Conservation (phyloP, 2,888 invertebrate genomes). For the Pasiphila rectangulata region DNA sequence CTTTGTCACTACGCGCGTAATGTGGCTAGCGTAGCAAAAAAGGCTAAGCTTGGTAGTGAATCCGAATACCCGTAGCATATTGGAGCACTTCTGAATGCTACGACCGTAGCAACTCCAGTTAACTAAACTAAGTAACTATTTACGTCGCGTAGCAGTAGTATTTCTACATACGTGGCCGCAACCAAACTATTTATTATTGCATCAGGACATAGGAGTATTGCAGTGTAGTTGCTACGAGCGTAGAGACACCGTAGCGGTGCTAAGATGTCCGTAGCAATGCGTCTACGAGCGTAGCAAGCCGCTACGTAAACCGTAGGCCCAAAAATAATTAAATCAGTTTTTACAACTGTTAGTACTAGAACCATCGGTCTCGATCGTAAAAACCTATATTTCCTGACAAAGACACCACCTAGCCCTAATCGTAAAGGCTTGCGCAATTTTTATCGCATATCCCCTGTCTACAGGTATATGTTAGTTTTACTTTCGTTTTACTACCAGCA, state of each 20-base stretch:
- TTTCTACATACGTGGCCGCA: too few relatives aligned
- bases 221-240: constrained; percentile 5
- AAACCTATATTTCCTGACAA: background rate
- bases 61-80: too few relatives aligned
- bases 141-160: too few relatives aligned
- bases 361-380: background rate
- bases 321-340: too few relatives aligned
- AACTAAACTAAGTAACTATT: too few relatives aligned
- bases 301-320: background rate
- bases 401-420: background rate
- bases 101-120: too few relatives aligned
- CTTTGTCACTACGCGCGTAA: too few relatives aligned
- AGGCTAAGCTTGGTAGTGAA: too few relatives aligned
- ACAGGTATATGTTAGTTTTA: background rate
- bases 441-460: background rate
- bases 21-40: too few relatives aligned
- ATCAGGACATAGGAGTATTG: background rate
- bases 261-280: constrained; percentile 1
- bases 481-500: constrained; percentile 5
- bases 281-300: constrained; percentile 12
- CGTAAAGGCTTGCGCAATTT: background rate
- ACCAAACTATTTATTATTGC: background rate
- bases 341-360: background rate
- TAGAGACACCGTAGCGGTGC: constrained; percentile 6
- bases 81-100: too few relatives aligned